Conservation (phyloP, 2,888 invertebrate species). For the Junonia oenone region DNA sequence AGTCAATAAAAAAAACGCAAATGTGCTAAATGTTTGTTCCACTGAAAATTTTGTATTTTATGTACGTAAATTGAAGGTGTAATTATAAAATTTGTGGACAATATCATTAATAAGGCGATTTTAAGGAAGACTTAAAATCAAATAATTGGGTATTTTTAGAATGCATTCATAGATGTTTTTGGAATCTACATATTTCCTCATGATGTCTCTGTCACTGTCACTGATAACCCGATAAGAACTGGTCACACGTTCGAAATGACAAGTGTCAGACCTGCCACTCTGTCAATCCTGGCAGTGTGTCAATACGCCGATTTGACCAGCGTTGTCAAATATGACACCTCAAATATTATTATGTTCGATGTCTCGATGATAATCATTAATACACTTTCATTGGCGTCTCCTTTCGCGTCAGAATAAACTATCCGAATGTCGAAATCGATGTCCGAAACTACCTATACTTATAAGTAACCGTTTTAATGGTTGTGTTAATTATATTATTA, state of each 20-base stretch:
- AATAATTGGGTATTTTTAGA: background rate
- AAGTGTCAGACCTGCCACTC: constrained; percentile 46
- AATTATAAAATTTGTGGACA: no score
- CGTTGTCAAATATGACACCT: constrained; percentile 11
- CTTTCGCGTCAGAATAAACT: background rate
- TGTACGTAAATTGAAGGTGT: no score
- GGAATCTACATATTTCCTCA: background rate
- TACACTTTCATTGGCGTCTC: background rate
- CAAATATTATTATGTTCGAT: constrained; percentile 1
- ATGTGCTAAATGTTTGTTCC: no score
- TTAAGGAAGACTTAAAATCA: no score
- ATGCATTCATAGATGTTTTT: background rate
- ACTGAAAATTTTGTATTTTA: no score
- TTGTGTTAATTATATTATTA: no score
- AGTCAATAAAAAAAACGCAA: constrained; percentile 11
- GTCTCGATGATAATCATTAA: background rate
- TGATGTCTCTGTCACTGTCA: constrained; percentile 5
- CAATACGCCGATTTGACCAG: constrained; percentile 37
- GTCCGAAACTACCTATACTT: no score
- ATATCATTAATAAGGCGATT: no score
- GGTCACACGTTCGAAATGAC: constrained; percentile 61
- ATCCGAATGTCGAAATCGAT: background rate
- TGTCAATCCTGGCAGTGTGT: constrained; percentile 39
- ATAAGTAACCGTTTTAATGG: no score
- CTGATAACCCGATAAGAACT: constrained; percentile 44